Conservation (phyloP, 2,888 invertebrate species). For the Acholoe squamosa region DNA sequence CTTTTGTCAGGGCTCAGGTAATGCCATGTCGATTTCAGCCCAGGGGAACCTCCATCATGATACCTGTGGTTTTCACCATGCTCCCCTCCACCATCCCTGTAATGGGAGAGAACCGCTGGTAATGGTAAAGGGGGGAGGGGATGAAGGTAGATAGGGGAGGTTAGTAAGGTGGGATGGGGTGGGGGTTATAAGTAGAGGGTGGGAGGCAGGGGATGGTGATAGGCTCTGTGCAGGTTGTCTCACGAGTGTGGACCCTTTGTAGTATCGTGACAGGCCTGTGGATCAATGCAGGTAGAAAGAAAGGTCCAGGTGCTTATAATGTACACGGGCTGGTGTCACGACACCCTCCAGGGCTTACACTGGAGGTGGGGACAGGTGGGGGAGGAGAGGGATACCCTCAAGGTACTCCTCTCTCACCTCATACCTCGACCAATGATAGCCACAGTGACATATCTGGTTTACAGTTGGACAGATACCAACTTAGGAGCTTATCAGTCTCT, state of each 20-base stretch:
- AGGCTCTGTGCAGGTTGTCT: slow-evolving; percentile 19
- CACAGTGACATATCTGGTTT: neutral
- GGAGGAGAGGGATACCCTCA: neutral
- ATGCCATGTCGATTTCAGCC: slow-evolving; percentile 35
- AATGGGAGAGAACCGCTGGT: neutral
- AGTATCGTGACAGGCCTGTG: slow-evolving; percentile 34
- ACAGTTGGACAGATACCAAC: too few species aligned
- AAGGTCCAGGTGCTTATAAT: slow-evolving; percentile 43
- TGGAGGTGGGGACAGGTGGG: neutral
- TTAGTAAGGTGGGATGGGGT: neutral
- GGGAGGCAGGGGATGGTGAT: neutral
- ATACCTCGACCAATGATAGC: neutral
- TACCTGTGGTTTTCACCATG: slow-evolving; percentile 25
- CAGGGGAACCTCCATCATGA: neutral
- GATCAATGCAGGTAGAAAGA: slow-evolving; percentile 40
- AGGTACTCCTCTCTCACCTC: neutral
- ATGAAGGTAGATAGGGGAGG: neutral
- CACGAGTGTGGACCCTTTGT: slow-evolving; percentile 39
- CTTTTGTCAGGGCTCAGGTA: slow-evolving; percentile 45
- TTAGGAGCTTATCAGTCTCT: too few species aligned
- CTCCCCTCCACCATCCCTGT: neutral
- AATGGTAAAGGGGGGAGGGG: neutral
- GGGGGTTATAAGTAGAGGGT: neutral
- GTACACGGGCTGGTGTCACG: slow-evolving; percentile 40
- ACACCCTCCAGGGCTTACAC: neutral